Evolutionary conservation across 2,113 vertebrate genomes (phyloP).

Genomic region (Terrapene triunguis): DNA sequence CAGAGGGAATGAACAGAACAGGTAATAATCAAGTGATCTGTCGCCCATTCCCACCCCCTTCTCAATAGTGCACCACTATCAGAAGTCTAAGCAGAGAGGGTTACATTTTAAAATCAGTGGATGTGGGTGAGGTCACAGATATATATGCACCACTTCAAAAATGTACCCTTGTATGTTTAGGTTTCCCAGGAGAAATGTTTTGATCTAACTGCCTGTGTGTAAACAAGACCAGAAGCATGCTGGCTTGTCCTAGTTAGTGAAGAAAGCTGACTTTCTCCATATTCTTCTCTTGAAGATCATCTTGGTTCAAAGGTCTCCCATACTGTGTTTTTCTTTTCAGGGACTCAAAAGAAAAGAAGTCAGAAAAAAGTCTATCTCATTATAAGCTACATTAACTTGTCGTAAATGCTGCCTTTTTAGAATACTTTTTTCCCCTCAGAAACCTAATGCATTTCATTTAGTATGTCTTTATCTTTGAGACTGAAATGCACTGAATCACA

Average conservation of each 20-base stretch:
- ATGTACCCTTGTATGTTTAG: background rate
- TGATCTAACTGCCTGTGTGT: background rate
- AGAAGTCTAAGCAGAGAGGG: background rate
- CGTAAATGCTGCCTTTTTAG: background rate
- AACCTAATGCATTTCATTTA: conserved; percentile 3
- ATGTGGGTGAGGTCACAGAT: background rate
- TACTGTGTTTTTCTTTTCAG: background rate
- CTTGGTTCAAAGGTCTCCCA: background rate
- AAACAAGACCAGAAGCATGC: background rate
- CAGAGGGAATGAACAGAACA: no score
- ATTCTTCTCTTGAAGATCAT: background rate
- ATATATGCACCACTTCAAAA: background rate
- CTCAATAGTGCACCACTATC: background rate
- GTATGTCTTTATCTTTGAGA: background rate
- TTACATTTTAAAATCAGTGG: background rate
- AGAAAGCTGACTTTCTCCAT: background rate
- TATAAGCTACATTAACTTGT: background rate
- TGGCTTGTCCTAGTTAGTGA: background rate
- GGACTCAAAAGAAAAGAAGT: background rate
- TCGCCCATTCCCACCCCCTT: background rate
- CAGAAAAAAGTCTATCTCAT: background rate
- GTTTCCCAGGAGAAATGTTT: background rate
- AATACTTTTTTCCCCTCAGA: background rate
- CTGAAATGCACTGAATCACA: background rate
- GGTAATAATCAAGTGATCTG: no score